Percentiles rank a stretch among this genome's conserved stretches.
Evolutionary conservation across 2,797 vertebrate species (phyloP).

Genomic region (Mallotus villosus): DNA sequence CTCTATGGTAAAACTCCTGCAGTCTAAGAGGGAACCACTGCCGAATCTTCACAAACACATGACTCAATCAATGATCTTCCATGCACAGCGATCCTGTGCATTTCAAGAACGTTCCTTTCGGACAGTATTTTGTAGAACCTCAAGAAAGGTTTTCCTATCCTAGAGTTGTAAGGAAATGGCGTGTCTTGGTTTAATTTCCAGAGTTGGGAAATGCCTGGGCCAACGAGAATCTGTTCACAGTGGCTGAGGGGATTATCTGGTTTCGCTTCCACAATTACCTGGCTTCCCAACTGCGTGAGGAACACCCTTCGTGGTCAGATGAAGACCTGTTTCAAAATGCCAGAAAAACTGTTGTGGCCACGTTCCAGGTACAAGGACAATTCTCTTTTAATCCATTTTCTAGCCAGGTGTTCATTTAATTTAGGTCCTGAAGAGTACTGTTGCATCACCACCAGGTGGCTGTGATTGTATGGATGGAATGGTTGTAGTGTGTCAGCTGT

Average conservation of each 20-base stretch:
- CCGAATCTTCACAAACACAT: slow-evolving; percentile 45
- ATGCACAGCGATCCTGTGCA: neutral
- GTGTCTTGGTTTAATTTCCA: slow-evolving; percentile 57
- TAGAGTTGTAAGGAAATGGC: too few relatives aligned
- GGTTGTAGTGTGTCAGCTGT: slow-evolving; percentile 28
- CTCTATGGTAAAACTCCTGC: slow-evolving; percentile 78
- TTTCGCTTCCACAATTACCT: slow-evolving; percentile 95
- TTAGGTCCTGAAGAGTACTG: slow-evolving; percentile 44
- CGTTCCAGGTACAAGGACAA: slow-evolving; percentile 86
- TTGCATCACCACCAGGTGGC: slow-evolving; percentile 53
- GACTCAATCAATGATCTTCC: slow-evolving; percentile 25
- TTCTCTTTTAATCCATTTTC: slow-evolving; percentile 57
- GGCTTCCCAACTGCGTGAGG: slow-evolving; percentile 70
- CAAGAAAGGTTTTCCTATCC: too few relatives aligned
- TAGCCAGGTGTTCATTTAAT: slow-evolving; percentile 49
- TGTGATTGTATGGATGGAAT: slow-evolving; percentile 42
- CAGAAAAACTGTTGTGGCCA: slow-evolving; percentile 89
- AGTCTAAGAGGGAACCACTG: slow-evolving; percentile 10
- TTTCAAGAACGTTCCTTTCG: too few relatives aligned
- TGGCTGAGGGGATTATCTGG: slow-evolving; percentile 88
- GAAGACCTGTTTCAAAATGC: slow-evolving; percentile 92
- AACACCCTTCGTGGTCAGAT: slow-evolving; percentile 84
- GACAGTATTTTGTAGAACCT: too few relatives aligned
- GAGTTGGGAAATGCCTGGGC: slow-evolving; percentile 91
- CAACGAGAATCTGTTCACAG: slow-evolving; percentile 90